phyloP scores from a whole-genome alignment of 2,797 vertebrate genomes.

The Hyperoplus immaculatus region DNA sequence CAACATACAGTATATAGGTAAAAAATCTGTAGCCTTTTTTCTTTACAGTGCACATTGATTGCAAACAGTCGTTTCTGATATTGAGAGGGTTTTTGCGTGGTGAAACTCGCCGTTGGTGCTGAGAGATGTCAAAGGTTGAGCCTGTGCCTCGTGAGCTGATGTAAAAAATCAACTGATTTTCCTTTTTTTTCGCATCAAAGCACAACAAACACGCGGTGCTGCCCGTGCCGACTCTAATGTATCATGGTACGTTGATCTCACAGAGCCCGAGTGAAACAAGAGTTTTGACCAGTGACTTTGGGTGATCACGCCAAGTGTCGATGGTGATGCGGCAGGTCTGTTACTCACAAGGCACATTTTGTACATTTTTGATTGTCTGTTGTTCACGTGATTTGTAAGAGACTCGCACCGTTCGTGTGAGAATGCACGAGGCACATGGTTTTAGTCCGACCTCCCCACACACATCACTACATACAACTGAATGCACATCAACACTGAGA shows the following conservation, averaged over 20 bases:
- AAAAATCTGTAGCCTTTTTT: slow-evolving; percentile 29
- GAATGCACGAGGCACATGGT: slow-evolving; percentile 80
- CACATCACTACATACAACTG: slow-evolving; percentile 70
- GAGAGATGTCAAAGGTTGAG: slow-evolving; percentile 77
- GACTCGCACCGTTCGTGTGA: slow-evolving; percentile 65
- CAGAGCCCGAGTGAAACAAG: slow-evolving; percentile 59
- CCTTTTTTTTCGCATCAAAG: slow-evolving; percentile 20
- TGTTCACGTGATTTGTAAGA: slow-evolving; percentile 64
- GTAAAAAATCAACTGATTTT: slow-evolving; percentile 43
- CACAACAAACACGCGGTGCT: slow-evolving; percentile 29
- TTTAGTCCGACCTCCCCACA: slow-evolving; percentile 76
- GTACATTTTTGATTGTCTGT: slow-evolving; percentile 84
- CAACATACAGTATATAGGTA: slow-evolving; percentile 75
- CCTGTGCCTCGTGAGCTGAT: slow-evolving; percentile 77
- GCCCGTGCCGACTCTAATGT: slow-evolving; percentile 30
- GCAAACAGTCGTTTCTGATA: slow-evolving; percentile 78
- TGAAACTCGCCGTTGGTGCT: slow-evolving; percentile 66
- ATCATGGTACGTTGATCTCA: slow-evolving; percentile 41
- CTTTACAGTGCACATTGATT: slow-evolving; percentile 81
- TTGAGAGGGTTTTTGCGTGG: slow-evolving; percentile 58
- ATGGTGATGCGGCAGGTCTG: slow-evolving; percentile 70
- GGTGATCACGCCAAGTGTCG: slow-evolving; percentile 60
- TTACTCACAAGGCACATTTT: slow-evolving; percentile 83
- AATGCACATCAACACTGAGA: slow-evolving; percentile 73
- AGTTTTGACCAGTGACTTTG: slow-evolving; percentile 62